These are phyloP conservation scores for Acromyrmex echinatior DNA, from an alignment of 1,140 invertebrate genomes.

Conservation along the genomic window DNA sequence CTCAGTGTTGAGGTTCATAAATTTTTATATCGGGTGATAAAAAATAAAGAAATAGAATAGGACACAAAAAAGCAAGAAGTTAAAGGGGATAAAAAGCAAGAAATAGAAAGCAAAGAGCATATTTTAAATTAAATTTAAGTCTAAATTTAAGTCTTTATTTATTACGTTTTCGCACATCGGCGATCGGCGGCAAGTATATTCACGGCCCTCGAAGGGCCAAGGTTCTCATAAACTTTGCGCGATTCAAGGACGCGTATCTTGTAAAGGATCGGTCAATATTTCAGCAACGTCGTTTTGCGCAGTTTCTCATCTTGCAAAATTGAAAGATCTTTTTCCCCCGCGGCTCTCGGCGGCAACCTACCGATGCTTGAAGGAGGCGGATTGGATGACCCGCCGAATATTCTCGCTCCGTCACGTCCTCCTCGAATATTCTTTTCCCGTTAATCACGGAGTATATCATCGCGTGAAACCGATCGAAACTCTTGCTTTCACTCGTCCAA, in stretches of 20 bases:
- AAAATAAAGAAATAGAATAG: no score
- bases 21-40: no score
- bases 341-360: background rate
- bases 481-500: slow-evolving; percentile 33
- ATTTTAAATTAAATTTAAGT: no score
- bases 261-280: background rate
- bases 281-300: background rate
- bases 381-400: background rate
- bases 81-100: no score
- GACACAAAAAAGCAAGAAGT: no score
- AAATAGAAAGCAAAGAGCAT: no score
- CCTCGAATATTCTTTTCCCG: background rate
- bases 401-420: background rate
- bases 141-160: background rate
- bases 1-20: no score
- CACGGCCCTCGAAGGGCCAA: slow-evolving; percentile 8
- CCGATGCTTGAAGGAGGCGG: background rate
- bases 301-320: background rate
- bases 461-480: background rate
- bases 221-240: slow-evolving; percentile 39
- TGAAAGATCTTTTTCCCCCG: background rate
- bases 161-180: background rate
- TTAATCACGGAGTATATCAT: background rate
- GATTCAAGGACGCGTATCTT: slow-evolving; percentile 35
- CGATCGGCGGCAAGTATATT: background rate